Evolutionary conservation across 2,888 invertebrate species (phyloP), one percentile per base, ranked within the genome.

Genomic region (Acleris emargana): DNA sequence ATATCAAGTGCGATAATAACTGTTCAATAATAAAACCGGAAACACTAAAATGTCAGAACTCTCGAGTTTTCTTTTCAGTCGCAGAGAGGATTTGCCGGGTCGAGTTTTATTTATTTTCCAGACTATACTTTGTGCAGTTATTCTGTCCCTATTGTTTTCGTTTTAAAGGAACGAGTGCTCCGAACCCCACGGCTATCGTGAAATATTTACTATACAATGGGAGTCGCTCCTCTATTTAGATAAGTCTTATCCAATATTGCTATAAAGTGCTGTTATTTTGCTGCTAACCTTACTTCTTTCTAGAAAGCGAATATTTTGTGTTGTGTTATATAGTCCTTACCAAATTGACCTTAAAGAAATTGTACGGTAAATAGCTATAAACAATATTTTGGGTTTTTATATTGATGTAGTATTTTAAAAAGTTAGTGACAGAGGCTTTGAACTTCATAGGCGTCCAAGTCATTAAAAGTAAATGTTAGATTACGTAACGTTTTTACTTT

Each of bases 1-100:
- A 25, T 55, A 50, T 49, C 7, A 62, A 49, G 22, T 42, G 25
- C 38, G 49, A 49, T 38, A 25, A 53, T 64, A 59, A 28, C 49
- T 58, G 9, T 53, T 54, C 38, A 59, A 58, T 59, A 64, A 62
- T 28, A 32, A 50, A 50, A n/a, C 55, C 55, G 70, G 68, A 73
- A 71, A 72, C 73, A 75, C 78, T 75, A 79, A 74, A 79, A 72
- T 75, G 72, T 75, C 71, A 70, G 64, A 67, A 68, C 69, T 66
- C 67, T 72, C 64, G 61, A 45, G 64, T 75, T 78, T 73, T 71
- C 70, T 70, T 75, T 73, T 73, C 69, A 73, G 72, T 74, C 68
- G 72, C 63, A 53, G 68, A 70, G 70, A 78, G 70, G 73, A 76
- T 74, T 68, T 64, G 54, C 32, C 11, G 28, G 43, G 17, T 54